These are phyloP conservation scores for Heliangelus exortis DNA, from an alignment of 2,797 vertebrate species.

Conservation along the genomic window DNA sequence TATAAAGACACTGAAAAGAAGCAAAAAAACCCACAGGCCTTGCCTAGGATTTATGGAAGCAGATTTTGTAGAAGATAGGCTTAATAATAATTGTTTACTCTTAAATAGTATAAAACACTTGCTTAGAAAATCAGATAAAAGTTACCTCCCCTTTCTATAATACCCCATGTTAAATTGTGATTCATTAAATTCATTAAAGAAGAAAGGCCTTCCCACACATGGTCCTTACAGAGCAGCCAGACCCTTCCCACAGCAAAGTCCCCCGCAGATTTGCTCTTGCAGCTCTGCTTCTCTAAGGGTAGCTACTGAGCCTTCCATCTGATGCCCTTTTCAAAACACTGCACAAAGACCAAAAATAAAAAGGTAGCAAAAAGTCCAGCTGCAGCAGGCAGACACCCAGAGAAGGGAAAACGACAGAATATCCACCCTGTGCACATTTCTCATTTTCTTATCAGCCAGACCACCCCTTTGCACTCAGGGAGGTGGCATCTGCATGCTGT, in stretches of 20 bases:
- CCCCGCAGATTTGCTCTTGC: background rate
- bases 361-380: background rate
- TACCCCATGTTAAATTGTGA: rapidly evolving
- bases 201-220: background rate
- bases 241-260: background rate
- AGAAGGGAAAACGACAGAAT: background rate
- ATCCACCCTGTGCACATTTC: rapidly evolving
- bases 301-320: background rate
- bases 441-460: background rate
- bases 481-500: background rate
- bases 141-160: background rate
- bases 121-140: background rate
- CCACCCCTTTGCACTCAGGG: background rate
- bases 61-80: background rate
- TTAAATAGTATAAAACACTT: background rate
- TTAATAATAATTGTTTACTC: background rate
- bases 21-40: background rate
- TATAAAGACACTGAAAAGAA: background rate
- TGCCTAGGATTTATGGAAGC: background rate
- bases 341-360: background rate
- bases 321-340: background rate
- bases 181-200: background rate
- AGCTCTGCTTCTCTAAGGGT: background rate
- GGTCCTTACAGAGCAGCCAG: background rate
- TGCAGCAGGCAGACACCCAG: background rate